Conservation (phyloP, 2,888 invertebrate genomes). For the Miltochrista miniata region DNA sequence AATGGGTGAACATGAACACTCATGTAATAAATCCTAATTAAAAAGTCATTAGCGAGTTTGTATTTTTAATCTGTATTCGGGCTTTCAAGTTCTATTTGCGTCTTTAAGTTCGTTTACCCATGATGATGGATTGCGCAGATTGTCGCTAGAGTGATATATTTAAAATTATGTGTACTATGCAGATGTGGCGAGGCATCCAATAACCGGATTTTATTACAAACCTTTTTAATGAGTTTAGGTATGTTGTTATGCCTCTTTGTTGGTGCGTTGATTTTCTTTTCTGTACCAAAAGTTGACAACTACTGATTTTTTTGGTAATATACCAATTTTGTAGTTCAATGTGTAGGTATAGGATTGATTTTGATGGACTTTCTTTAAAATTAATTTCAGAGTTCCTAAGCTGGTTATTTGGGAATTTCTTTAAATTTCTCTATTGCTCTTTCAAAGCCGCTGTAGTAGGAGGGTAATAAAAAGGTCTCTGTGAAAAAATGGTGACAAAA, state of each 20-base stretch:
- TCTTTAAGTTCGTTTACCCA: conserved; percentile 35
- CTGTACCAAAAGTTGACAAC: too few relatives aligned
- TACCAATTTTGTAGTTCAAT: too few relatives aligned
- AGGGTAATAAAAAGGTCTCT: too few relatives aligned
- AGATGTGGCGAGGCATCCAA: conserved; percentile 9
- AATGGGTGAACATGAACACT: conserved; percentile 9
- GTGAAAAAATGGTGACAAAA: too few relatives aligned
- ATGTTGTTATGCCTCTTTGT: background rate
- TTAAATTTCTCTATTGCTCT: too few relatives aligned
- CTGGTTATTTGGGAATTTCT: too few relatives aligned
- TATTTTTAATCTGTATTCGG: conserved; percentile 32
- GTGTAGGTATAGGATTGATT: too few relatives aligned
- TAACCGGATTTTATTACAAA: conserved; percentile 6
- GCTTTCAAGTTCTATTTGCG: conserved; percentile 35
- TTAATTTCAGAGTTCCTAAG: too few relatives aligned
- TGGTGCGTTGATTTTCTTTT: background rate
- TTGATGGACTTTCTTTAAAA: too few relatives aligned
- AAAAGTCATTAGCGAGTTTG: conserved; percentile 29
- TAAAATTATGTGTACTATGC: conserved; percentile 14
- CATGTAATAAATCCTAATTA: conserved; percentile 37
- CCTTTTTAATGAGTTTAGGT: background rate
- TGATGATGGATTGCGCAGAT: conserved; percentile 30
- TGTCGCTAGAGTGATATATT: conserved; percentile 24
- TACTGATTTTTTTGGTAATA: too few relatives aligned
- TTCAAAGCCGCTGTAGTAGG: too few relatives aligned